Evolutionary conservation across 2,888 invertebrate species (phyloP), one percentile per base, ranked within the genome.

Genomic region (Rhorus exstirpatorius): DNA sequence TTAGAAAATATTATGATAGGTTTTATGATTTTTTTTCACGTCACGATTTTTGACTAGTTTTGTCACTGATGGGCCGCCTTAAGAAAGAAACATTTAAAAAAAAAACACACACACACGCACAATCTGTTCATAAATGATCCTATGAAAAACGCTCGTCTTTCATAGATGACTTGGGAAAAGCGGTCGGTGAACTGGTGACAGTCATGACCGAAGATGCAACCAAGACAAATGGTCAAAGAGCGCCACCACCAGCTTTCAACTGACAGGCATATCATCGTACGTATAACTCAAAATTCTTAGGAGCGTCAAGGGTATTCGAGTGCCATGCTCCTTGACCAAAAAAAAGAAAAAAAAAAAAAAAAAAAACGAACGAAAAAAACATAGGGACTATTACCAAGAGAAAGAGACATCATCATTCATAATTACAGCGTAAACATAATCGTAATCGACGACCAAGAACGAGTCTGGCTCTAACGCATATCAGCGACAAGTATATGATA

Each of bases 181-280:
- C 97, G 79, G 97, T 98, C 87, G 97, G 97, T 90, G 96, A 97
- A 90, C 94, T 98, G 90, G 98, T 98, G 85, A 97, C 97, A 58
- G 97, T 97, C 70, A 98, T 98, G 95, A 97, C 96, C 53, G 96
- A 97, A 90, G 97, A 98, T 77, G 75, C 89, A 72, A 78, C 88
- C 60, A 89, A 87, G 71, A 87, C 90, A 70, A 92, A 92, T 71
- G 92, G 92, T 46, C 90, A 91, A 80, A 87, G 91, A 83, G 88
- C 90, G 24, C 89, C 91, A 68, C 92, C 92, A 53, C 92, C 93
- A 35, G 92, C 90, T 84, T 92, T 92, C 77, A 88, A 91, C 89
- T 88, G 84, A 87, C n/a, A n/a, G 61, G 71, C 78, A 77, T 77
- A 78, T 79, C 79, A 83, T 35, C 55, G 55, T 21, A 44, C 38